Percentiles rank a stretch among this genome's conserved stretches.
These are phyloP conservation scores for Rhinolophus sinicus DNA, from an alignment of 2,113 vertebrate species.

Conservation along the genomic window DNA sequence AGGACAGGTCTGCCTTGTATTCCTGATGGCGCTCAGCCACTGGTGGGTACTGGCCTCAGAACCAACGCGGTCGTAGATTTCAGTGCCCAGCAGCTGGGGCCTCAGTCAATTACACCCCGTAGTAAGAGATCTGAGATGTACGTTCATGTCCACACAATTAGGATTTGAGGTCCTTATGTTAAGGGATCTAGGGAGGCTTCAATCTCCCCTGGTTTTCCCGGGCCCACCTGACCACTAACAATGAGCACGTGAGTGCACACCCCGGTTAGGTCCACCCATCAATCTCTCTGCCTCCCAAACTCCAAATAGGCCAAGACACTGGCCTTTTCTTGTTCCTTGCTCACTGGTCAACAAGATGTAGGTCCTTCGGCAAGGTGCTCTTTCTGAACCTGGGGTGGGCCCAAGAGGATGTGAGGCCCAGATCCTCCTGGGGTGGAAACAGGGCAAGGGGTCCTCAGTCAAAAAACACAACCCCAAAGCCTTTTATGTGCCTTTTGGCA, in stretches of 20 bases:
- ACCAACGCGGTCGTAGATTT: background rate
- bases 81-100: background rate
- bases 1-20: background rate
- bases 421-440: background rate
- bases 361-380: background rate
- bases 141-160: background rate
- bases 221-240: background rate
- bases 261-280: background rate
- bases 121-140: background rate
- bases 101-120: background rate
- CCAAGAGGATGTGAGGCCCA: background rate
- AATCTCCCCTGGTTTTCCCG: background rate
- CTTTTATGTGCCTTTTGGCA: background rate
- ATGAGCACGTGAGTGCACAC: background rate
- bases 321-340: background rate
- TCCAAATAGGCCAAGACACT: background rate
- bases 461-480: background rate
- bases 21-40: fast-evolving
- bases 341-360: background rate
- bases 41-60: background rate
- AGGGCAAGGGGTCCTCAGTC: background rate
- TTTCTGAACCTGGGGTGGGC: background rate
- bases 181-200: background rate
- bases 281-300: background rate
- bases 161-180: background rate